Conservation (phyloP, 2,113 vertebrate species). For the Ptyas mucosa region DNA sequence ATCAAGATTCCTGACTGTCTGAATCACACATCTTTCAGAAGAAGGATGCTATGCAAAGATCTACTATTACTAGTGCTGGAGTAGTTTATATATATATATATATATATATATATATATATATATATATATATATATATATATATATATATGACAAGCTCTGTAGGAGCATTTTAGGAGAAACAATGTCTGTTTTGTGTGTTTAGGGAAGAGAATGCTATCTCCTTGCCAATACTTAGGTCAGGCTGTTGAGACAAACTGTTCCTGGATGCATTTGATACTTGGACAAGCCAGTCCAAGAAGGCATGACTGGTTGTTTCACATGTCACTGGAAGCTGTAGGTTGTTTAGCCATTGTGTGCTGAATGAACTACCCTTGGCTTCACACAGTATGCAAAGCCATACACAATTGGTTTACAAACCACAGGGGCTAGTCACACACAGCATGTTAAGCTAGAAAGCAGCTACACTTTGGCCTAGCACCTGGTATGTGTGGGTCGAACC, state of each 20-base stretch:
- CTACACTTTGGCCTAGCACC: neutral
- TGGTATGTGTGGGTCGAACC: neutral
- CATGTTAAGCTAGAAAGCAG: neutral
- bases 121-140: too few species aligned
- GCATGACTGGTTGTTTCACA: neutral
- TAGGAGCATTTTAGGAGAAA: neutral
- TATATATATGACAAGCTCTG: neutral
- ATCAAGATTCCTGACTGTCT: neutral
- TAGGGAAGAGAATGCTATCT: neutral
- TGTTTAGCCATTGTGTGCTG: neutral
- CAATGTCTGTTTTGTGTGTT: neutral
- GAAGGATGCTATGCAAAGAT: neutral
- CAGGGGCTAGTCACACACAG: neutral
- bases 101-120: too few species aligned
- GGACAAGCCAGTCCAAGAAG: neutral
- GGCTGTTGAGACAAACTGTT: neutral
- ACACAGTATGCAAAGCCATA: neutral
- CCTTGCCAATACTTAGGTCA: neutral
- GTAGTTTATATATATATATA: too few species aligned
- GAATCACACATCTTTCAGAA: neutral
- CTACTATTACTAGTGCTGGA: neutral
- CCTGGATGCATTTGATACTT: neutral
- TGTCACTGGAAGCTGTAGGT: neutral
- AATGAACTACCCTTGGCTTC: neutral
- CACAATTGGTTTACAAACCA: neutral